Evolutionary conservation across 1,140 invertebrate species (phyloP), one percentile per base, ranked within the genome.

Genomic region (Bombus turneri): DNA sequence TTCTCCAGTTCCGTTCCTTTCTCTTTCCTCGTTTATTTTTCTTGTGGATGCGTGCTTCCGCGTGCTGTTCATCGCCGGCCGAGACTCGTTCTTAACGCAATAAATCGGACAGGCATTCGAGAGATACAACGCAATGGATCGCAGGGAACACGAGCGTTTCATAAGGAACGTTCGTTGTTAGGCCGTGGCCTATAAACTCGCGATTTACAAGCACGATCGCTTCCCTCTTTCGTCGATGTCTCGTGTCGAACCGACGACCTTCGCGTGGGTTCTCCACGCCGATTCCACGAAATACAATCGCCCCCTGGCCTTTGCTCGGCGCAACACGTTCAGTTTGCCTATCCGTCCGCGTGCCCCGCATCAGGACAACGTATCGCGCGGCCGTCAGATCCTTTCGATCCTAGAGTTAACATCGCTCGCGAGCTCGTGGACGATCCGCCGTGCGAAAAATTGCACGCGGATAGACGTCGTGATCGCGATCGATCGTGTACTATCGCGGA

Each of bases 201-300:
- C 83, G 83, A 86, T 62, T 86, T 76, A 81, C 64, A 87, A 81
- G 81, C 85, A 78, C 71, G 81, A 73, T 64, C 77, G 77, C 72
- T 85, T 87, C 62, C 37, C 69, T 86, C 76, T 86, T 80, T 86
- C 78, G 47, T 68, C 77, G 37, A 66, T 73, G 79, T 81, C 82
- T 78, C 74, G 74, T 57, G 74, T 25, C 59, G 81, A 47, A 74
- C 41, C 62, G 73, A 15, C 68, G 59, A 85, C 76, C 75, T 81
- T 74, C 79, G 77, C 78, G 72, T 85, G 43, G 73, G 71, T 77
- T 87, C 66, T 72, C 68, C 69, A 13, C 57, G 66, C 73, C 47
- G 57, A 68, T 76, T 87, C 79, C 39, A 73, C 53, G 39, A 82
- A 71, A 76, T 68, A 74, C 66, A 47, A 62, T 39, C 81, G 43